Percentiles rank a stretch among this genome's conserved stretches.
Conservation (phyloP, 2,113 vertebrate genomes). For the Xenopus laevis region DNA sequence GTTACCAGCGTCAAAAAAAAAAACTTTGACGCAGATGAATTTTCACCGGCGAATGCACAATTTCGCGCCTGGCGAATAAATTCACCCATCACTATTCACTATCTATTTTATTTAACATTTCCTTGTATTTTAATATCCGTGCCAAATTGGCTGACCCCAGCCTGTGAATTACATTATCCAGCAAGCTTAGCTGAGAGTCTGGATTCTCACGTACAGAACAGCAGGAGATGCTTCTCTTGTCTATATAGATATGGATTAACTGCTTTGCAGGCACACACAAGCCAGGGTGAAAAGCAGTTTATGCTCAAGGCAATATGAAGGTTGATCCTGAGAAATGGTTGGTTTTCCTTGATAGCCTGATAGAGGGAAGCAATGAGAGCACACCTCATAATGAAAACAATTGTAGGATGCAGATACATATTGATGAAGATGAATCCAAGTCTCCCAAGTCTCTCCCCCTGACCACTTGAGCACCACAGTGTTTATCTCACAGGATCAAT, state of each 20-base stretch:
- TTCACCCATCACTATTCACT: no score
- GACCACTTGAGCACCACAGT: neutral
- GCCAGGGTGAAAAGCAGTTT: neutral
- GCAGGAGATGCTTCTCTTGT: no score
- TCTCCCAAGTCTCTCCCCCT: neutral
- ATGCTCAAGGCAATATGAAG: neutral
- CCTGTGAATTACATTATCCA: no score
- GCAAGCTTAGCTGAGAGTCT: no score
- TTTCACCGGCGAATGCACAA: no score
- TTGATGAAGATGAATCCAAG: conserved; percentile 19
- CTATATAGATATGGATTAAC: neutral
- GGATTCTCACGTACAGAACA: no score
- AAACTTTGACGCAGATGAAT: no score
- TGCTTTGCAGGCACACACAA: neutral
- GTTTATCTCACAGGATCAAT: neutral
- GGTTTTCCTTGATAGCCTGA: neutral
- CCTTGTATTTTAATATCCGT: no score
- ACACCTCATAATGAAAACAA: conserved; percentile 10
- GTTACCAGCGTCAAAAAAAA: no score
- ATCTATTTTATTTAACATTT: no score
- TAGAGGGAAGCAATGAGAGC: neutral
- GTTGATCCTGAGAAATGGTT: neutral
- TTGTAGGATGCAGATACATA: conserved; percentile 16
- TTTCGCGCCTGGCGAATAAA: no score
- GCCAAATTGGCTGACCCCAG: no score